Evolutionary conservation across 1,140 invertebrate genomes (phyloP), one percentile per base, ranked within the genome.

Genomic region (Orchestia grillus): DNA sequence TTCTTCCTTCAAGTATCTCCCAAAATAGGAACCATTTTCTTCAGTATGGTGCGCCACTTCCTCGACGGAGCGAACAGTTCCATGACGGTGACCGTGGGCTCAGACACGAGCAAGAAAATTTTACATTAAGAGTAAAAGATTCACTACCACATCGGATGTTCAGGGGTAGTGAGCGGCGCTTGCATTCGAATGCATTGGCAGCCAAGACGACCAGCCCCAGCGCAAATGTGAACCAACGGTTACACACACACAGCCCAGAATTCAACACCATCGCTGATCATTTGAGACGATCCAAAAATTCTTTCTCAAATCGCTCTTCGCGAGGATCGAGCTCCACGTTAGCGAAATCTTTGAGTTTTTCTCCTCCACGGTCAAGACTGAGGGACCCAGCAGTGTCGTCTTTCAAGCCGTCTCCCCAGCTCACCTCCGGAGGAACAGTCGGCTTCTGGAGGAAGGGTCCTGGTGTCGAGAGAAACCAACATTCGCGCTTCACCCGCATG

Each of bases 371-470:
- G 28, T 77, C 62, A 77, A 19, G 1, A 28, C 36, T 28, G 36
- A 77, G 15, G 28, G 36, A 15, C 3, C 15, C 62, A 77, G 28
- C 15, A 15, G 36, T 90, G 4, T 4, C 8, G 41, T 47, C 92
- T 42, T 94, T 94, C 92, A 42, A 44, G 19, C 92, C 92, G 41
- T 94, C 92, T 36, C 92, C 92, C 8, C 92, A 47, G 40, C 43
- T 94, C 41, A 45, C 3, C 40, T n/a, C 43, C 4, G 43, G 44
- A 40, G 92, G 92, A 44, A 94, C 43, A 45, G 92, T 94, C 23
- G 92, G 92, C 44, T 40, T 45, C 11, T 94, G 88, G 88, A 90
- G 88, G 43, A 77, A 77, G 36, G 44, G 92, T 94, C 43, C 16
- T 23, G 44, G 41, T 42, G 43, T 40, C 16, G 44, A 45, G 36